Percentiles rank a stretch among this genome's conserved stretches.
These are phyloP conservation scores for Apolygus lucorum DNA, from an alignment of 1,140 invertebrate genomes.

Conservation along the genomic window DNA sequence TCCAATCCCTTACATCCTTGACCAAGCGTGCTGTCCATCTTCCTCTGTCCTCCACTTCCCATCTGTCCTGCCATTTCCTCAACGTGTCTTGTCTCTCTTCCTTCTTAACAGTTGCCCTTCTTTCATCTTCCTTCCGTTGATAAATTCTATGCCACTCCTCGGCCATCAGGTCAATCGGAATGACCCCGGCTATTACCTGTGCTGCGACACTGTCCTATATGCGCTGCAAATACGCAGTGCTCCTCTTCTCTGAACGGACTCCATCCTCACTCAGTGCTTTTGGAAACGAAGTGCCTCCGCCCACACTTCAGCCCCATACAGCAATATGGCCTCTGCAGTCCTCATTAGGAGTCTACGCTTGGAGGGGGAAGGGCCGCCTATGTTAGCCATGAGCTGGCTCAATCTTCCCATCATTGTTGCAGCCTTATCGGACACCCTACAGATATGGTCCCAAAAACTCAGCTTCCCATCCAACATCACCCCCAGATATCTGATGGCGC, in stretches of 20 bases:
- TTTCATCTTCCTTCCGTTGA: too few relatives aligned
- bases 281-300: not conserved
- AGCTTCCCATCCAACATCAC: not conserved
- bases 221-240: not conserved
- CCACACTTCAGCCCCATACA: not conserved
- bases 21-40: too few relatives aligned
- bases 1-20: too few relatives aligned
- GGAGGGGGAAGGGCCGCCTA: not conserved
- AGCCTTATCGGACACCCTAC: not conserved
- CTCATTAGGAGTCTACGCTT: not conserved
- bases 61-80: too few relatives aligned
- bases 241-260: not conserved
- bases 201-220: not conserved
- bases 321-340: not conserved
- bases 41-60: too few relatives aligned
- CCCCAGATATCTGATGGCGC: not conserved
- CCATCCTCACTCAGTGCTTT: not conserved
- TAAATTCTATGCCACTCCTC: too few relatives aligned
- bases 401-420: not conserved
- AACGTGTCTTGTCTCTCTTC: too few relatives aligned
- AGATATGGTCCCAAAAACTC: not conserved
- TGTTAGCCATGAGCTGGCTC: not conserved
- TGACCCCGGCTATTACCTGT: too few relatives aligned
- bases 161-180: too few relatives aligned
- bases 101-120: too few relatives aligned